Percentiles rank a stretch among this genome's conserved stretches.
Conservation (phyloP, 2,888 invertebrate species). For the Gerosis bhagava region DNA sequence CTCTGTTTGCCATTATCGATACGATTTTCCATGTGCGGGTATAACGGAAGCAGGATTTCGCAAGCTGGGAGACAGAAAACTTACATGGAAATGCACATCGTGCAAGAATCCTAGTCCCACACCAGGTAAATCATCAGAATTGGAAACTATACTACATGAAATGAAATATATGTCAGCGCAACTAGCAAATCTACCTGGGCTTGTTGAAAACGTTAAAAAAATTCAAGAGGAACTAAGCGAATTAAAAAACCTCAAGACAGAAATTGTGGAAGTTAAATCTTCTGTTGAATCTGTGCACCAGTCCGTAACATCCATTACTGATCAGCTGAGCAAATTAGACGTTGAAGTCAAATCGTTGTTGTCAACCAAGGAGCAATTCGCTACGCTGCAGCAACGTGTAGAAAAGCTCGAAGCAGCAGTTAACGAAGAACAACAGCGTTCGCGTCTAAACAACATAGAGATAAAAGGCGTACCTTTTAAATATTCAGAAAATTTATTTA, state of each 20-base stretch:
- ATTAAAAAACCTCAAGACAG: background rate
- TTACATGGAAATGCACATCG: background rate
- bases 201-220: background rate
- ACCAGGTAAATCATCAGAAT: background rate
- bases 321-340: background rate
- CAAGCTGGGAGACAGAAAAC: constrained; percentile 1
- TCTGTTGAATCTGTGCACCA: background rate
- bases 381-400: too few species aligned
- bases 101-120: constrained; percentile 2
- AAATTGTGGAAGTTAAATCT: background rate
- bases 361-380: too few species aligned
- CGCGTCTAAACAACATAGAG: too few species aligned
- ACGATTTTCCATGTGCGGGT: constrained; percentile 5
- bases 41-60: constrained; percentile 4
- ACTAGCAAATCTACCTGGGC: background rate
- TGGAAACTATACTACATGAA: background rate
- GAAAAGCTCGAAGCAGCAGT: too few species aligned
- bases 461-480: too few species aligned
- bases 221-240: background rate
- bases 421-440: too few species aligned
- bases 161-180: constrained; percentile 3
- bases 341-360: too few species aligned
- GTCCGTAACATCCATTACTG: background rate
- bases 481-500: background rate
- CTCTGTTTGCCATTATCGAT: background rate